Evolutionary conservation across 2,888 invertebrate species (phyloP), one percentile per base, ranked within the genome.

Genomic region (Coelopa pilipes): DNA sequence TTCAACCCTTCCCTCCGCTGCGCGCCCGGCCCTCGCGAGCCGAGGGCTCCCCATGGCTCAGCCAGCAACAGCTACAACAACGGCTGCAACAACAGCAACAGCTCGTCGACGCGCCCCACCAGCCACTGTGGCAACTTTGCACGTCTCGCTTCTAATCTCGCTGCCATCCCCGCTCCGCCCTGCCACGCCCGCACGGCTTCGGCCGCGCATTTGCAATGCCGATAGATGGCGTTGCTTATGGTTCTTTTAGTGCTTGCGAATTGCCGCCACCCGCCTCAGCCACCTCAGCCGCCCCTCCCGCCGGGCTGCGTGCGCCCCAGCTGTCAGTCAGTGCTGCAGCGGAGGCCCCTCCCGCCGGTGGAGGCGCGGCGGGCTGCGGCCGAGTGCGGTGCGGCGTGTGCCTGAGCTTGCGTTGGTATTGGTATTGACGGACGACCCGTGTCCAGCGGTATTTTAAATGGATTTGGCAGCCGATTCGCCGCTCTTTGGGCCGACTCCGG

Each of bases 401-500:
- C 34, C 47, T 65, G n/a, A n/a, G 69, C 62, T 53, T 68, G 72
- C 65, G 66, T 62, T 55, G 45, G 45, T 60, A 45, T 60, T 24
- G 21, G 67, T 59, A 50, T 55, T 66, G 45, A 7, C 65, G 17
- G 62, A 60, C 62, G n/a, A 65, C 57, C 46, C 47, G 69, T 59
- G 24, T 34, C 47, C 46, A 47, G 66, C 57, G 19, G 34, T 71
- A n/a, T 60, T 47, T 81, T 82, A 82, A 81, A 81, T 82, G 82
- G 79, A 79, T 82, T 82, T 81, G 82, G 82, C 82, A 82, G 80
- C 82, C 81, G 82, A 83, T 81, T 83, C 74, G 79, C 67, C 72
- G 75, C 74, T 80, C 82, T 82, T 83, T 78, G 81, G 81, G 80
- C 78, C 76, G 75, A 74, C 76, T 78, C 55, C 78, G 80, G 53